phyloP scores from a whole-genome alignment of 2,797 vertebrate genomes.

The Neolamprologus multifasciatus region DNA sequence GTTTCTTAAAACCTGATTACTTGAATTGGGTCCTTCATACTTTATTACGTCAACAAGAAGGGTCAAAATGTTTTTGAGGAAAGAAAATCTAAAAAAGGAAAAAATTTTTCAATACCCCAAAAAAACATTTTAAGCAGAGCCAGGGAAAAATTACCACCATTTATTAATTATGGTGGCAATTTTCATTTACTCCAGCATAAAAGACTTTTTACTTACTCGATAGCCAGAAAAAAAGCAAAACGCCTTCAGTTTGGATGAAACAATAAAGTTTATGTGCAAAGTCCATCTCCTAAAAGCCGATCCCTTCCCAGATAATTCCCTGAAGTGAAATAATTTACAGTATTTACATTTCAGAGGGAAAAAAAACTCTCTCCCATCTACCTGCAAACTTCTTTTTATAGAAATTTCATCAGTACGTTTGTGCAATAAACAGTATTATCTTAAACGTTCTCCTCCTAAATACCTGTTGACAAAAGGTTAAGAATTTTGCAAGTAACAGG shows the following conservation, averaged over 20 bases:
- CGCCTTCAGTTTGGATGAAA: not conserved
- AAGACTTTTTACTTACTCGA: not conserved
- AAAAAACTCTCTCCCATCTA: not conserved
- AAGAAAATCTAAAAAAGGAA: not conserved
- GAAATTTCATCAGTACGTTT: rapidly evolving
- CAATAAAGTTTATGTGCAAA: not conserved
- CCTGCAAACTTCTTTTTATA: not conserved
- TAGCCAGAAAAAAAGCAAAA: not conserved
- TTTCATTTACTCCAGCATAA: not conserved
- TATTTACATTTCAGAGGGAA: not conserved
- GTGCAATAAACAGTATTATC: not conserved
- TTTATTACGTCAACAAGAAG: not conserved
- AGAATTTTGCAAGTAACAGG: not conserved
- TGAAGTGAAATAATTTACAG: not conserved
- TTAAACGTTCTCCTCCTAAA: not conserved
- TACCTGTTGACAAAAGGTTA: not conserved
- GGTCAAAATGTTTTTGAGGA: not conserved
- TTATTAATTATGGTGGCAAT: not conserved
- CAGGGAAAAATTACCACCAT: not conserved
- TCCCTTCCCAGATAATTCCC: not conserved
- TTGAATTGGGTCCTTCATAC: not conserved
- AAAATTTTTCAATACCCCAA: not conserved
- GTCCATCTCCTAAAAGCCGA: not conserved
- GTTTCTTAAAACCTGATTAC: not conserved
- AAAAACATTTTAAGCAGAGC: not conserved